phyloP scores from a whole-genome alignment of 1,140 invertebrate species.

The Drosophila novamexicana region DNA sequence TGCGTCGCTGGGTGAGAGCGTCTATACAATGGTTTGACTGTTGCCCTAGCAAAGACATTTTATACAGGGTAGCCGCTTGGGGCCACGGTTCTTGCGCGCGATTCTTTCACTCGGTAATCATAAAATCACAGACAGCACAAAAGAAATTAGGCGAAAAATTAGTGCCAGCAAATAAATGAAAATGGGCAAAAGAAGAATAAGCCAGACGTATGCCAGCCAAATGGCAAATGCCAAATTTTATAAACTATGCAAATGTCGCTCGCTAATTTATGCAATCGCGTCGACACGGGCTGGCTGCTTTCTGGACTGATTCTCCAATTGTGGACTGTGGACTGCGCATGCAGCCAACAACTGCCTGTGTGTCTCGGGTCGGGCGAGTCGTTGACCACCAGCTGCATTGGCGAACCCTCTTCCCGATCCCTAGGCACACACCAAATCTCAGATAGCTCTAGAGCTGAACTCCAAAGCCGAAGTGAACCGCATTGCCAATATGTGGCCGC shows the following conservation, averaged over 20 bases:
- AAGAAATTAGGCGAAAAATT: constrained; percentile 54
- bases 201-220: constrained; percentile 33
- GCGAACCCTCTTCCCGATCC: neutral
- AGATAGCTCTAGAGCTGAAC: neutral
- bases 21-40: constrained; percentile 71
- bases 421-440: neutral
- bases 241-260: constrained; percentile 74
- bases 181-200: constrained; percentile 30
- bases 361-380: neutral
- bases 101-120: constrained; percentile 36
- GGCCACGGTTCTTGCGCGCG: constrained; percentile 3
- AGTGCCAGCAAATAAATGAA: constrained; percentile 34
- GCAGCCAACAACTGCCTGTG: neutral
- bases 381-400: constrained; percentile 19
- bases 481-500: constrained; percentile 8
- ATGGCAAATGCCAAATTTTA: constrained; percentile 43
- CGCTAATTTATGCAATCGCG: constrained; percentile 54
- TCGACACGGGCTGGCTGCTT: neutral
- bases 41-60: constrained; percentile 72
- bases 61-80: constrained; percentile 53
- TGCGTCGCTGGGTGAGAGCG: constrained; percentile 65
- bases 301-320: constrained; percentile 12
- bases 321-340: neutral
- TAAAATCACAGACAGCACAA: constrained; percentile 55
- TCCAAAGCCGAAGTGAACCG: neutral